Evolutionary conservation across 2,113 vertebrate species (phyloP).

Genomic region (Dissostichus mawsoni): DNA sequence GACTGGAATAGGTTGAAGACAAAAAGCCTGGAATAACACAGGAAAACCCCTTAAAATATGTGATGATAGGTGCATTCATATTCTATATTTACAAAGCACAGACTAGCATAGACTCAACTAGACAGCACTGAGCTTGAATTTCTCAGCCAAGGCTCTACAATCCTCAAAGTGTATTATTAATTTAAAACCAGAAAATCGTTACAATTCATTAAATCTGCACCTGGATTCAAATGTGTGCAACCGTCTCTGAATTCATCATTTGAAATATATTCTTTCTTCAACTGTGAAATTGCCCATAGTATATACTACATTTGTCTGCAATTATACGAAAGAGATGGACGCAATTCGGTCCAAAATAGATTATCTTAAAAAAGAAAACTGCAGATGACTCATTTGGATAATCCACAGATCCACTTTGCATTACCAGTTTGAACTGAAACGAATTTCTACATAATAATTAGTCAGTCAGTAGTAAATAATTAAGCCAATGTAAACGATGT

Average conservation of each 20-base stretch:
- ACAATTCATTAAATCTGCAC: background rate
- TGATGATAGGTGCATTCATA: slow-evolving; percentile 29
- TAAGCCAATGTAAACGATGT: too few relatives aligned
- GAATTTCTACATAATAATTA: too few relatives aligned
- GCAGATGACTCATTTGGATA: background rate
- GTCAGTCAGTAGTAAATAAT: too few relatives aligned
- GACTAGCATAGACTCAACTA: background rate
- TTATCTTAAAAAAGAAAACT: background rate
- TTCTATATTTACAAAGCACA: slow-evolving; percentile 35
- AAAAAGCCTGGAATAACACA: background rate
- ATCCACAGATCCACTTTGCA: too few relatives aligned
- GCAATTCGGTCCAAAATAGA: too few relatives aligned
- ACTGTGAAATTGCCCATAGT: too few relatives aligned
- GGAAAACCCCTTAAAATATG: background rate
- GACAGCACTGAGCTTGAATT: background rate
- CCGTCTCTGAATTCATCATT: background rate
- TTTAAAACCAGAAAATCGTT: slow-evolving; percentile 14
- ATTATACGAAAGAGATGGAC: too few relatives aligned
- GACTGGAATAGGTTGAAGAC: slow-evolving; percentile 7
- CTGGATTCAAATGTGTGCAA: background rate
- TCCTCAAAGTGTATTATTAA: background rate
- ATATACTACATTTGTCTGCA: too few relatives aligned
- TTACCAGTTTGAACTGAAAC: too few relatives aligned
- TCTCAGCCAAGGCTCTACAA: background rate
- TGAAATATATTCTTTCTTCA: too few relatives aligned